Percentiles rank a stretch among this genome's conserved stretches.
Conservation (phyloP, 2,888 invertebrate species). For the Dryomyza anilis region DNA sequence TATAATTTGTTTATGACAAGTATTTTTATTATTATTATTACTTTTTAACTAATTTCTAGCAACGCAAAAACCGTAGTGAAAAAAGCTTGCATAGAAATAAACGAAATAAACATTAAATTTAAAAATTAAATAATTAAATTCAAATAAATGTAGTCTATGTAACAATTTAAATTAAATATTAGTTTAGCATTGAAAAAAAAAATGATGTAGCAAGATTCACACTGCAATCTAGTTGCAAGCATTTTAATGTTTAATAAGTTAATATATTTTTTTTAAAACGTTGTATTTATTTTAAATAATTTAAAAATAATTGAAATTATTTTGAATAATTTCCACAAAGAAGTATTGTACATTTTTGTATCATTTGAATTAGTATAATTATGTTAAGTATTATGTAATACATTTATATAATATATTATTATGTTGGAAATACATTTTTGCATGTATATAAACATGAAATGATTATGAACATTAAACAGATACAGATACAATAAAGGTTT, state of each 20-base stretch:
- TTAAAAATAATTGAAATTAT: too few species aligned
- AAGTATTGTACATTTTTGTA: not conserved
- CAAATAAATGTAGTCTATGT: not conserved
- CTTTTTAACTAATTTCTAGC: too few species aligned
- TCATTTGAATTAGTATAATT: not conserved
- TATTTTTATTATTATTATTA: too few species aligned
- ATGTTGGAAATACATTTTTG: too few species aligned
- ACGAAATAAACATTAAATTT: not conserved
- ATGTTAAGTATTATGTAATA: constrained; percentile 1
- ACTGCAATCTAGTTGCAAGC: not conserved
- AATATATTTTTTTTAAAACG: not conserved
- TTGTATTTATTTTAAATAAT: too few species aligned
- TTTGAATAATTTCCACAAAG: too few species aligned
- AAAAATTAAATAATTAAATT: not conserved
- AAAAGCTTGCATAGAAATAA: not conserved
- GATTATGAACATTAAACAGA: constrained; percentile 7
- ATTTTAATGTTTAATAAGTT: not conserved
- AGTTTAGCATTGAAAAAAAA: not conserved
- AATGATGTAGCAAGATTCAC: not conserved
- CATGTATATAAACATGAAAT: not conserved
- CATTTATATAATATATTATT: not conserved
- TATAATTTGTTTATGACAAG: too few species aligned
- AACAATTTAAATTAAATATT: not conserved
- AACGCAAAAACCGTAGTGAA: constrained; percentile 15
- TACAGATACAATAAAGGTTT: constrained; percentile 59